Evolutionary conservation across 2,113 vertebrate genomes (phyloP).

Genomic region (Cavia aperea): DNA sequence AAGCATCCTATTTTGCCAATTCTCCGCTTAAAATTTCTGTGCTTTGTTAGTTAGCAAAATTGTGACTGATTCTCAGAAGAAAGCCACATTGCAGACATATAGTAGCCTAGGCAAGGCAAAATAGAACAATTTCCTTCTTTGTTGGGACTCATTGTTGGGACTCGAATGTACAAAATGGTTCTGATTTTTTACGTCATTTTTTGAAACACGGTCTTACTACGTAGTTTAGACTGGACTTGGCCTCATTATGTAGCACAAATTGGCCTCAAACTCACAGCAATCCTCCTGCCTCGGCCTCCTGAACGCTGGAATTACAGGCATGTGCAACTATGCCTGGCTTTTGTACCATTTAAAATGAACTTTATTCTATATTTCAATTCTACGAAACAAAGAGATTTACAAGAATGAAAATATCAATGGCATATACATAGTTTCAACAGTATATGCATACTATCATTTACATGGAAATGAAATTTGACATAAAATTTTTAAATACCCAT

Average conservation of each 20-base stretch:
- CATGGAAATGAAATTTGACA: not conserved
- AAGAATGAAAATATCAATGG: not conserved
- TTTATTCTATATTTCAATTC: slow-evolving; percentile 52
- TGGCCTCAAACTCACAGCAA: not conserved
- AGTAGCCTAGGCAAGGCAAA: not conserved
- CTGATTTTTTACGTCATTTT: not conserved
- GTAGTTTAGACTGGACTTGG: not conserved
- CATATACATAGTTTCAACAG: not conserved
- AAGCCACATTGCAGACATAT: not conserved
- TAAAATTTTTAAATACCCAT: slow-evolving; percentile 2
- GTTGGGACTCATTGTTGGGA: not conserved
- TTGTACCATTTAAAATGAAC: slow-evolving; percentile 41
- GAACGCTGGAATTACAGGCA: not conserved
- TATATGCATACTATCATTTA: not conserved
- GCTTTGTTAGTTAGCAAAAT: not conserved
- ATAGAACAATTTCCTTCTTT: not conserved
- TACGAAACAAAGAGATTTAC: slow-evolving; percentile 23
- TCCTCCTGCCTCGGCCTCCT: not conserved
- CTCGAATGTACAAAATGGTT: not conserved
- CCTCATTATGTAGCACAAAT: not conserved
- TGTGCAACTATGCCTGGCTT: not conserved
- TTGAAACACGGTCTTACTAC: not conserved
- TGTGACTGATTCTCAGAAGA: not conserved
- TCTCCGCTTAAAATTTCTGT: not conserved
- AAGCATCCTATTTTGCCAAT: not conserved